Conservation (phyloP, 2,113 vertebrate species). For the Poicephalus meyeri region DNA sequence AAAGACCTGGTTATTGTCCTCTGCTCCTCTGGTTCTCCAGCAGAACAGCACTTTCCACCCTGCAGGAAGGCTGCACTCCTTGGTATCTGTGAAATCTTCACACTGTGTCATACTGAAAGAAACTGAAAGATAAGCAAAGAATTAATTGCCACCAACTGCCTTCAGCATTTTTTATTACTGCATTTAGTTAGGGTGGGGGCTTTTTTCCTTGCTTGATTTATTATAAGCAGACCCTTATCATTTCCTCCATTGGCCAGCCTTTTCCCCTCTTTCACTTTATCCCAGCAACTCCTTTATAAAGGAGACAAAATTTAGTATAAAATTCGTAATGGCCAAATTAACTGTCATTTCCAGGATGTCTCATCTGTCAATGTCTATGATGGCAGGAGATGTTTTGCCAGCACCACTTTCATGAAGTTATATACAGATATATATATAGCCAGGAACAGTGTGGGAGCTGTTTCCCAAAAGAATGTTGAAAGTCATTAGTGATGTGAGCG, state of each 20-base stretch:
- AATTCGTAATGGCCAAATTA: neutral
- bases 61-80: neutral
- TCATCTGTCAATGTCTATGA: conserved; percentile 15
- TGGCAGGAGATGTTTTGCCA: neutral
- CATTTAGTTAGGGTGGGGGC: neutral
- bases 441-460: conserved; percentile 29
- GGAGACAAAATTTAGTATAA: neutral
- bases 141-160: neutral
- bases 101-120: neutral
- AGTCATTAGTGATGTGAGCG: neutral
- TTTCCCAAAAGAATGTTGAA: neutral
- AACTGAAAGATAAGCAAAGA: neutral
- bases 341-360: neutral
- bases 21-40: neutral
- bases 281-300: neutral
- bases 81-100: neutral
- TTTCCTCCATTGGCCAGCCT: neutral
- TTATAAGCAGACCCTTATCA: neutral
- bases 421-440: neutral
- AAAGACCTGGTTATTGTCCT: neutral
- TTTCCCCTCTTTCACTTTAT: neutral
- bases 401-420: neutral
- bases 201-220: neutral
- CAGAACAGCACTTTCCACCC: neutral
- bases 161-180: neutral